These are phyloP conservation scores for Pionites leucogaster DNA, from an alignment of 2,113 vertebrate species.

Conservation along the genomic window DNA sequence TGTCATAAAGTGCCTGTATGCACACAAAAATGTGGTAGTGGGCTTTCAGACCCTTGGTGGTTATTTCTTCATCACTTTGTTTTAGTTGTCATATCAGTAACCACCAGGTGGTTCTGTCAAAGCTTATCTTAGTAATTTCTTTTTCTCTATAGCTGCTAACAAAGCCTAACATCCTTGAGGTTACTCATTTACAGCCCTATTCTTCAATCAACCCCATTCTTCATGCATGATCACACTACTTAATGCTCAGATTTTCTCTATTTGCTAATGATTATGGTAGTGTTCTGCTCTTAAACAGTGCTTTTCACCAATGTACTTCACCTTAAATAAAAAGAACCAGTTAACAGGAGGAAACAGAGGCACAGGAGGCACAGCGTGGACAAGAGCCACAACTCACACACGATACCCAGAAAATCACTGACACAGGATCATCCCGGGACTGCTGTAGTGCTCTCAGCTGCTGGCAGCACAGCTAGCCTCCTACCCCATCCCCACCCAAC, in stretches of 20 bases:
- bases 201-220: too few relatives aligned
- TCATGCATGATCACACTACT: background rate
- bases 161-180: too few relatives aligned
- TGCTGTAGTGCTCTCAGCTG: background rate
- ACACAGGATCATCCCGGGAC: rapidly evolving
- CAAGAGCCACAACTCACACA: background rate
- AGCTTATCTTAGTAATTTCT: too few relatives aligned
- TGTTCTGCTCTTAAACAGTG: background rate
- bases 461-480: background rate
- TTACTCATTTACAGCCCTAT: too few relatives aligned
- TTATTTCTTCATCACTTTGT: too few relatives aligned
- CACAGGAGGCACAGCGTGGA: background rate
- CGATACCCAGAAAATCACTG: background rate
- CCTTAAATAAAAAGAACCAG: background rate
- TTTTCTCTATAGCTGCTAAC: too few relatives aligned
- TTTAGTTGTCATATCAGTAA: too few relatives aligned
- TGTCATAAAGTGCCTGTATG: background rate
- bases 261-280: background rate
- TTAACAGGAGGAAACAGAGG: background rate
- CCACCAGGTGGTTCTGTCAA: too few relatives aligned
- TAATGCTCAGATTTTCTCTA: background rate
- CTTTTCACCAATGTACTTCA: background rate
- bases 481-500: background rate
- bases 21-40: too few relatives aligned
- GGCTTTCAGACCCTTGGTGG: too few relatives aligned